Percentiles rank a stretch among this genome's conserved stretches.
These are phyloP conservation scores for Manduca sexta DNA, from an alignment of 1,140 invertebrate species.

Conservation along the genomic window DNA sequence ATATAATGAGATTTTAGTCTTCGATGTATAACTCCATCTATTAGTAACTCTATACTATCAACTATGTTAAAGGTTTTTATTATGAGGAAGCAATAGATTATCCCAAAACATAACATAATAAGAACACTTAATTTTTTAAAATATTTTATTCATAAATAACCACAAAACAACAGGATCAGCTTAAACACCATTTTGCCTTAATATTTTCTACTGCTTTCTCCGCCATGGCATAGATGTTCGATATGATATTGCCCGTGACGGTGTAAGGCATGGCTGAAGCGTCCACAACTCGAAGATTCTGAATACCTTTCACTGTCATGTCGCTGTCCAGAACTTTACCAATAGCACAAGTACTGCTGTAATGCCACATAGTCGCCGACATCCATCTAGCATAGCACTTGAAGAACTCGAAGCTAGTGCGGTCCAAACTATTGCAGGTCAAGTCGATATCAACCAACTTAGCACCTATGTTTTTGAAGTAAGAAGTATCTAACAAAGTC, in stretches of 20 bases:
- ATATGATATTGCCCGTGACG: slow-evolving; percentile 20
- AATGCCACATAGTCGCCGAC: slow-evolving; percentile 53
- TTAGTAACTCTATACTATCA: too few relatives aligned
- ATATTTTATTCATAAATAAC: too few relatives aligned
- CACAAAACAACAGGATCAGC: too few relatives aligned
- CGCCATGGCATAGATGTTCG: slow-evolving; percentile 12
- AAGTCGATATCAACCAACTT: slow-evolving; percentile 2
- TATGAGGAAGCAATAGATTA: too few relatives aligned
- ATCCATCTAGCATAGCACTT: slow-evolving; percentile 45
- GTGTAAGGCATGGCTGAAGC: slow-evolving; percentile 21
- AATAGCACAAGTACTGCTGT: slow-evolving; percentile 70
- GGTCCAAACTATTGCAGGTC: background rate
- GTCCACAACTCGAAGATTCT: slow-evolving; percentile 26
- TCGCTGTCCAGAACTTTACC: slow-evolving; percentile 57
- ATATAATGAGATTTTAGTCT: too few relatives aligned
- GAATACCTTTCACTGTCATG: slow-evolving; percentile 53
- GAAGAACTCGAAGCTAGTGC: slow-evolving; percentile 38
- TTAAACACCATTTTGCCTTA: background rate
- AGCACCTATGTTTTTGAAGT: slow-evolving; percentile 35
- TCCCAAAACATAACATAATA: too few relatives aligned
- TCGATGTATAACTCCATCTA: too few relatives aligned
- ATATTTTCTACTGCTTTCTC: slow-evolving; percentile 14
- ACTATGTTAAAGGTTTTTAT: too few relatives aligned
- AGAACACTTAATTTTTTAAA: too few relatives aligned
- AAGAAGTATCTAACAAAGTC: slow-evolving; percentile 73